Conservation (phyloP, 2,888 invertebrate genomes). For the Melanchra persicariae region DNA sequence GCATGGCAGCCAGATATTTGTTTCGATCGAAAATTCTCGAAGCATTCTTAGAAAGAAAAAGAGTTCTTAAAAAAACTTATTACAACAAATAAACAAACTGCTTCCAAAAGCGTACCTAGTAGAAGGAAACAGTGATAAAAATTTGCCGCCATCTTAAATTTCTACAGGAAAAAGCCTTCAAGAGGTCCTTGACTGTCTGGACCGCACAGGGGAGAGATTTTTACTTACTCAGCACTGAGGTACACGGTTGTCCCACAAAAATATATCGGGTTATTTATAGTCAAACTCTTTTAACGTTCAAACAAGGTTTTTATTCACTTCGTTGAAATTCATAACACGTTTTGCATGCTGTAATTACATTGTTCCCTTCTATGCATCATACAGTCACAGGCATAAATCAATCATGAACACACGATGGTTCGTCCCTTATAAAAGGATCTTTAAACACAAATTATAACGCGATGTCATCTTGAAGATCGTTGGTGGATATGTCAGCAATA, state of each 20-base stretch:
- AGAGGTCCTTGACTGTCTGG: constrained; percentile 31
- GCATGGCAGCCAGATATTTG: neutral
- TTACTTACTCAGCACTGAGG: neutral
- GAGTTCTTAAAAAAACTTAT: too few relatives aligned
- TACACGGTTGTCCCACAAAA: neutral
- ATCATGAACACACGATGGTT: neutral
- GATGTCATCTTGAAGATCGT: neutral
- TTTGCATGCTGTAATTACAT: neutral
- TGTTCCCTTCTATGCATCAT: neutral
- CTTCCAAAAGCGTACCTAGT: neutral
- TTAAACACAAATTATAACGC: neutral
- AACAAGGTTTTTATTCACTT: neutral
- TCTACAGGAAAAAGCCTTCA: neutral
- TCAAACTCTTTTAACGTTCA: neutral
- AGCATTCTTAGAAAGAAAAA: neutral
- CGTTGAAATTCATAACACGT: constrained; percentile 1
- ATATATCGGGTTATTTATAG: neutral
- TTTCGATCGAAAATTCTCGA: neutral
- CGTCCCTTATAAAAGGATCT: constrained; percentile 2
- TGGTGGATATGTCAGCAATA: neutral
- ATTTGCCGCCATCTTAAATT: constrained; percentile 27
- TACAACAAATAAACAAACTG: neutral
- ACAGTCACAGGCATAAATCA: neutral
- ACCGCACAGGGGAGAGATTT: constrained; percentile 8
- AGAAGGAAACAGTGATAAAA: neutral